Percentiles rank a stretch among this genome's conserved stretches.
Evolutionary conservation across 2,113 vertebrate genomes (phyloP).

Genomic region (Tonatia bakeri): DNA sequence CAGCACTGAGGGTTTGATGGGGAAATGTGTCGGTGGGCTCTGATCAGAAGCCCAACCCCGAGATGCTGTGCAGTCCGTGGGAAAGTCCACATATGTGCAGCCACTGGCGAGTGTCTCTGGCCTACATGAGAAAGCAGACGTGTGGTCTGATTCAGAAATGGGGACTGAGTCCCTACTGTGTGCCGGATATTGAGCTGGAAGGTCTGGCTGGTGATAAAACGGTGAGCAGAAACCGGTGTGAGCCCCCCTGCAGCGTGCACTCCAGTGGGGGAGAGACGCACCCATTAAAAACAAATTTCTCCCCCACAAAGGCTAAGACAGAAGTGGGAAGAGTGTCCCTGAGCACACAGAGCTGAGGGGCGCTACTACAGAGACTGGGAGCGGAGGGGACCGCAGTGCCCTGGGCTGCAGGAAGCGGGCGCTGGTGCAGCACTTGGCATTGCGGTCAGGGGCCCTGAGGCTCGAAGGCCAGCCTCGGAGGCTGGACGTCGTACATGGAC

Average conservation of each 20-base stretch:
- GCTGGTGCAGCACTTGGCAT: rapidly evolving
- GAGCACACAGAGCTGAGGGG: rapidly evolving
- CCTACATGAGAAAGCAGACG: too few relatives aligned
- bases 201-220: background rate
- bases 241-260: background rate
- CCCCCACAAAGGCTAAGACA: background rate
- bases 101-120: background rate
- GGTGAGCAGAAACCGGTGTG: rapidly evolving
- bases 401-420: background rate
- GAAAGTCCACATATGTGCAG: rapidly evolving
- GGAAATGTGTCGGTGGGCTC: too few relatives aligned
- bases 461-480: background rate
- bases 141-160: background rate
- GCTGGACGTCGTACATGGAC: rapidly evolving
- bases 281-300: background rate
- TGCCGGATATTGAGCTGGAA: background rate
- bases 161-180: background rate
- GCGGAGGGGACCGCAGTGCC: background rate
- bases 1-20: background rate
- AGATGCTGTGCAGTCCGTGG: background rate
- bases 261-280: background rate
- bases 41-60: rapidly evolving
- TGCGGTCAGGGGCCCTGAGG: background rate
- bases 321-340: background rate
- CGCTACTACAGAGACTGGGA: rapidly evolving